These are phyloP conservation scores for Stegophylla sp. DNA, from an alignment of 2,888 invertebrate genomes.

Conservation along the genomic window DNA sequence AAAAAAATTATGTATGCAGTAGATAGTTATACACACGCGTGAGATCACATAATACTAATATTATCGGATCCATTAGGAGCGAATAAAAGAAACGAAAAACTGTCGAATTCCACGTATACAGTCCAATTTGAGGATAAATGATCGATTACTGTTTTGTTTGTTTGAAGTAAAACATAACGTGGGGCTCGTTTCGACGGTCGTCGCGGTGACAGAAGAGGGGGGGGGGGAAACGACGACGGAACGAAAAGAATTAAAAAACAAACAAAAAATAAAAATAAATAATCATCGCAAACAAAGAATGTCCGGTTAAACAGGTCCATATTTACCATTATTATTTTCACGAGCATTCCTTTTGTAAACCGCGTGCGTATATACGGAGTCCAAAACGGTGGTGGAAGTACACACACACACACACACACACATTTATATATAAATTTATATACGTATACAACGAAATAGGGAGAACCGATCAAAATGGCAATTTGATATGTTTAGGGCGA, in stretches of 20 bases:
- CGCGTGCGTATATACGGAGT: not conserved
- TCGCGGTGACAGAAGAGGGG: not conserved
- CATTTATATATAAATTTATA: not conserved
- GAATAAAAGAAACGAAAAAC: too few relatives aligned
- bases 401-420: not conserved
- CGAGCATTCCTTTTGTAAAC: constrained; percentile 35
- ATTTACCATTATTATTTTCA: constrained; percentile 52
- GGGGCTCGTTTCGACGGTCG: not conserved
- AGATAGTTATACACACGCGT: too few relatives aligned
- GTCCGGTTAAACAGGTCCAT: constrained; percentile 55
- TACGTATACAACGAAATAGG: constrained; percentile 3
- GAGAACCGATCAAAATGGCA: constrained; percentile 42
- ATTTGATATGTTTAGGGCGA: constrained; percentile 47
- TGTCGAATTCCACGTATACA: not conserved
- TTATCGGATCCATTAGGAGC: too few relatives aligned
- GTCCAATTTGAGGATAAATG: not conserved
- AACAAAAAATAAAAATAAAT: constrained; percentile 9
- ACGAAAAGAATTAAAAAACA: not conserved
- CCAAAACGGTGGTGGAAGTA: not conserved
- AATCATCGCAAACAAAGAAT: constrained; percentile 46
- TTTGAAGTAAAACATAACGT: not conserved
- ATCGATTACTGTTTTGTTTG: constrained; percentile 49
- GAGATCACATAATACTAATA: too few relatives aligned
- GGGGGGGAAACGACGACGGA: constrained; percentile 12
- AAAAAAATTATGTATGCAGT: too few relatives aligned